These are phyloP conservation scores for Reinhardtius hippoglossoides DNA, from an alignment of 2,113 vertebrate genomes.

Conservation along the genomic window DNA sequence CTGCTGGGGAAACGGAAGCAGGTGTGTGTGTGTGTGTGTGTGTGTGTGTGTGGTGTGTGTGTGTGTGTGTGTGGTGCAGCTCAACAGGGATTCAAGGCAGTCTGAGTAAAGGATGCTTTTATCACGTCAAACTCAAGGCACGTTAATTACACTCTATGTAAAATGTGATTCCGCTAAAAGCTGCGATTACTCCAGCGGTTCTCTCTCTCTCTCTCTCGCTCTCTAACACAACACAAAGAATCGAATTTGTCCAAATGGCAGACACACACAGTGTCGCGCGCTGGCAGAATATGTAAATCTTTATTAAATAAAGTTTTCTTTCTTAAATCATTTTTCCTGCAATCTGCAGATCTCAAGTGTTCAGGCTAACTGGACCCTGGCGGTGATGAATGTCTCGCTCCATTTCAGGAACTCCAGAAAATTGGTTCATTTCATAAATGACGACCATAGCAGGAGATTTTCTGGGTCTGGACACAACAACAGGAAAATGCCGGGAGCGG, in stretches of 20 bases:
- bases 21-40: neutral
- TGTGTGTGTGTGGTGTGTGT: too few relatives aligned
- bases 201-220: neutral
- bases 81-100: conserved; percentile 25
- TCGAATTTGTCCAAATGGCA: neutral
- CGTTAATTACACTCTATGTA: conserved; percentile 55
- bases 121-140: conserved; percentile 72
- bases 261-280: conserved; percentile 5
- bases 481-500: too few relatives aligned
- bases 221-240: neutral
- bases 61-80: neutral
- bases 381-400: neutral
- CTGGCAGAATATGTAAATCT: conserved; percentile 4
- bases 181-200: conserved; percentile 21
- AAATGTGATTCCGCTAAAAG: conserved; percentile 32
- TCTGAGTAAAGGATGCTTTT: conserved; percentile 31
- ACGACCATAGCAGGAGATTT: too few relatives aligned
- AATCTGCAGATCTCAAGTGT: neutral
- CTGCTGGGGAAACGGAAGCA: neutral
- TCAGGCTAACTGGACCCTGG: neutral
- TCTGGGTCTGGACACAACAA: too few relatives aligned
- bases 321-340: conserved; percentile 3
- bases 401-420: too few relatives aligned
- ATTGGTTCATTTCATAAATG: too few relatives aligned
- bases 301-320: conserved; percentile 2